phyloP scores from a whole-genome alignment of 2,888 invertebrate genomes.

The Clivina fossor region DNA sequence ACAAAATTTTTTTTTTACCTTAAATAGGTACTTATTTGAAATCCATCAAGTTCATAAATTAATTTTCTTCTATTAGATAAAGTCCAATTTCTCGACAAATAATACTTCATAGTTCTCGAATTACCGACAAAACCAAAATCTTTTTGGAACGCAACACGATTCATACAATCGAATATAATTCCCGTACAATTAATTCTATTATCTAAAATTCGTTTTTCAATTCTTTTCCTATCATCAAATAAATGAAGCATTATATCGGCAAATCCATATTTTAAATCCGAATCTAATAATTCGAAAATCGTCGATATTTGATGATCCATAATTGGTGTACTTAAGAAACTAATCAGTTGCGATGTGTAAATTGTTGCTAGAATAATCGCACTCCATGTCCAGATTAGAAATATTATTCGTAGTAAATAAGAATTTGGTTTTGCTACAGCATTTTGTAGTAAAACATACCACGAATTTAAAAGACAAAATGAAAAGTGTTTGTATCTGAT shows the following conservation, averaged over 20 bases:
- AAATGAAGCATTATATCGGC: conserved; percentile 24
- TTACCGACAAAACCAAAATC: conserved; percentile 15
- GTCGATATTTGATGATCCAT: conserved; percentile 58
- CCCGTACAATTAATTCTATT: conserved; percentile 2
- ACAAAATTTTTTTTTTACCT: too few relatives aligned
- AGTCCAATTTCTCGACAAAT: conserved; percentile 7
- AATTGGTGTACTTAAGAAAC: conserved; percentile 57
- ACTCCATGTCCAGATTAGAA: conserved; percentile 56
- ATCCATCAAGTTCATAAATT: conserved; percentile 5
- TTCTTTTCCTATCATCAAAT: not conserved
- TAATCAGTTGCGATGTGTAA: conserved; percentile 61
- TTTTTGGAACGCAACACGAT: conserved; percentile 4
- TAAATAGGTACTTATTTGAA: not conserved
- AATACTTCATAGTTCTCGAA: conserved; percentile 12
- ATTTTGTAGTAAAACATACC: conserved; percentile 53
- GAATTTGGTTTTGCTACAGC: conserved; percentile 56
- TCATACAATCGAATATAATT: conserved; percentile 6
- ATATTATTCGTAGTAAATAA: conserved; percentile 57
- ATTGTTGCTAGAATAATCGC: conserved; percentile 56
- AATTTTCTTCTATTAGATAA: conserved; percentile 5
- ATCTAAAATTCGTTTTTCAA: conserved; percentile 4
- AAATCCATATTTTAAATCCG: conserved; percentile 54
- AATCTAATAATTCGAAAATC: conserved; percentile 55
- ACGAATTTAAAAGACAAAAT: conserved; percentile 13
- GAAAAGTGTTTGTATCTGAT: conserved; percentile 4